phyloP scores from a whole-genome alignment of 2,888 invertebrate species.

The Drosophila pseudotakahashii region DNA sequence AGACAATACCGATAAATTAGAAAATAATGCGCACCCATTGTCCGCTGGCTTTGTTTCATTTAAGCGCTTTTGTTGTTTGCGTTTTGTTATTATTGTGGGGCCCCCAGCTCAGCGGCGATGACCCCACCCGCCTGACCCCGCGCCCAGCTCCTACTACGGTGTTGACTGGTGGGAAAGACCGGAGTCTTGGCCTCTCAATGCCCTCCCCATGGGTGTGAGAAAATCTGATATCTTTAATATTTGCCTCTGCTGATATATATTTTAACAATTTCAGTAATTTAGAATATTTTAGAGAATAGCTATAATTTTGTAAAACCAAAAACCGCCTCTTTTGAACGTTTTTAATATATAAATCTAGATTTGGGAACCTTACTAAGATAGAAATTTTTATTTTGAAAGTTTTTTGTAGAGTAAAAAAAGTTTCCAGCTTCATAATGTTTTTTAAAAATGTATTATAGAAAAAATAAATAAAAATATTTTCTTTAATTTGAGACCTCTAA shows the following conservation, averaged over 20 bases:
- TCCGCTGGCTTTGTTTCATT: conserved; percentile 78
- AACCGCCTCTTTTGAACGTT: no score
- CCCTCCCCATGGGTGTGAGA: conserved; percentile 6
- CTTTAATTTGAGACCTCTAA: no score
- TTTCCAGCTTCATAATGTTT: no score
- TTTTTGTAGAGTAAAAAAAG: no score
- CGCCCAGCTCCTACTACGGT: conserved; percentile 17
- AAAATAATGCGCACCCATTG: conserved; percentile 81
- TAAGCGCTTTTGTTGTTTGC: conserved; percentile 74
- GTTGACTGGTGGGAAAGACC: conserved; percentile 29
- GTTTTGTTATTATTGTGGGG: conserved; percentile 46
- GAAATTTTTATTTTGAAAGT: no score
- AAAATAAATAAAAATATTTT: no score
- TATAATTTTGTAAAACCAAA: no score
- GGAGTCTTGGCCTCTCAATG: conserved; percentile 2
- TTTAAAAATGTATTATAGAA: no score
- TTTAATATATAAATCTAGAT: no score
- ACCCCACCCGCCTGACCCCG: conserved; percentile 14
- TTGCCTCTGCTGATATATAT: background rate
- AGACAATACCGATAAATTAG: conserved; percentile 80
- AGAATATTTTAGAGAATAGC: no score
- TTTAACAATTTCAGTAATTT: no score
- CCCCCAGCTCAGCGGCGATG: conserved; percentile 19
- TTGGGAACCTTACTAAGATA: no score
- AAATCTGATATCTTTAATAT: background rate